Base-by-base conservation (phyloP, 2,113 vertebrate species). In the Hippocampus mohnikei region DNA sequence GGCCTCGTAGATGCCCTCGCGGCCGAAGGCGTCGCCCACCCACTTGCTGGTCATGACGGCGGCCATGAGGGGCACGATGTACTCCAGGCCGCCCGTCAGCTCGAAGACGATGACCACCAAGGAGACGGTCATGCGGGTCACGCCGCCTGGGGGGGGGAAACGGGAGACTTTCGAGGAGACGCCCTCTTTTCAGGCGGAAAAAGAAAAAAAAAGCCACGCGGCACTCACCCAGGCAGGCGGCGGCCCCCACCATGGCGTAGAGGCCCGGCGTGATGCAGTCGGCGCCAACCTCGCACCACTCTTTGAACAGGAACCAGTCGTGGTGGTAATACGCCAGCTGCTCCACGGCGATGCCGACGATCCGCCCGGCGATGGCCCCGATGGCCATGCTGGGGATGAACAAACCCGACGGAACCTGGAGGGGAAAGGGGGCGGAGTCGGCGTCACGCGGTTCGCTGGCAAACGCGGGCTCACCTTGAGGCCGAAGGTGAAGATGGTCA, bases 41-140 rank as follows among this genome's bases (percentile, higher is more conserved):
- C 97, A 99, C 85, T 99, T 99, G 92, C 97, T 99, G 90, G 97
- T 98, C 97, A 99, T 99, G 74, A 99, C 96, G 7, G 97, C 97
- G 3, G 97, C 97, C 97, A 99, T 99, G 44, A 99, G 94, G 10
- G 97, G 97, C 59, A 99, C 97, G 73, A 99, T 99, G 87, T 99
- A 99, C 85, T 99, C 97, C 81, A 99, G 83, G 2, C 97, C 97
- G 20, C 97, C 97, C 0, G 97, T 99, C 82, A 99, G 92, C 88
- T 99, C 97, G 73, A 99, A 99, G 56, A 99, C 96, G 72, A 99
- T 99, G 76, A 99, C 96, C 71, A 99, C 97, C 59, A 99, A 90
- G 58, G 97, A 99, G 74, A 99, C 97, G 0, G 97, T 99, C 97
- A 99, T 99, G 21, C 97, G 94, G 25, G 97, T 99, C 73, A 99